phyloP scores from a whole-genome alignment of 2,888 invertebrate genomes.

The Nezara viridula region DNA sequence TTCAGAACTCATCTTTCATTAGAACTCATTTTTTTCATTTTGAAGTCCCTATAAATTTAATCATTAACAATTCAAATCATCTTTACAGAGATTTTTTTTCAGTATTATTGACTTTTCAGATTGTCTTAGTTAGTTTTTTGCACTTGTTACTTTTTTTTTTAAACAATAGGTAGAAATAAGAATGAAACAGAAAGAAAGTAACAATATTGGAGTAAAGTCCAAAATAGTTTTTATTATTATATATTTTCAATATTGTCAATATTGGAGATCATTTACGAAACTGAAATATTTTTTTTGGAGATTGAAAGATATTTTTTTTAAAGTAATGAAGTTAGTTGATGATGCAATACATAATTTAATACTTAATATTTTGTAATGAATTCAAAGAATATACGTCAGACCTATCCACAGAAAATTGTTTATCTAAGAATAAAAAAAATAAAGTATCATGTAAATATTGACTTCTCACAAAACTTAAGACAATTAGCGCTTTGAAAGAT shows the following conservation, averaged over 20 bases:
- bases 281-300: not conserved
- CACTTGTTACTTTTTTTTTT: not conserved
- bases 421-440: not conserved
- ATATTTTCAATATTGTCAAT: not conserved
- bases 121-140: not conserved
- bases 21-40: slow-evolving; percentile 9
- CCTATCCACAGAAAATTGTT: not conserved
- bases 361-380: not conserved
- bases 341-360: not conserved
- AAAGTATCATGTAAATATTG: not conserved
- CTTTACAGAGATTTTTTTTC: not conserved
- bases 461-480: not conserved
- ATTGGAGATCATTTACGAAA: not conserved
- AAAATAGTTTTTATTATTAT: not conserved
- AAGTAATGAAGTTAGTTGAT: not conserved
- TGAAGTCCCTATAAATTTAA: slow-evolving; percentile 12
- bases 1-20: not conserved
- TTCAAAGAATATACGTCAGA: not conserved
- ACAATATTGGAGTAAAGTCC: not conserved
- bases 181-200: not conserved
- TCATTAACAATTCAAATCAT: not conserved
- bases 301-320: not conserved
- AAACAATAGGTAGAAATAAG: not conserved
- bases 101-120: not conserved
- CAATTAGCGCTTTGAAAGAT: not conserved